Evolutionary conservation across 2,113 vertebrate genomes (phyloP), one percentile per base, ranked within the genome.

Genomic region (Corydoras maculifer): DNA sequence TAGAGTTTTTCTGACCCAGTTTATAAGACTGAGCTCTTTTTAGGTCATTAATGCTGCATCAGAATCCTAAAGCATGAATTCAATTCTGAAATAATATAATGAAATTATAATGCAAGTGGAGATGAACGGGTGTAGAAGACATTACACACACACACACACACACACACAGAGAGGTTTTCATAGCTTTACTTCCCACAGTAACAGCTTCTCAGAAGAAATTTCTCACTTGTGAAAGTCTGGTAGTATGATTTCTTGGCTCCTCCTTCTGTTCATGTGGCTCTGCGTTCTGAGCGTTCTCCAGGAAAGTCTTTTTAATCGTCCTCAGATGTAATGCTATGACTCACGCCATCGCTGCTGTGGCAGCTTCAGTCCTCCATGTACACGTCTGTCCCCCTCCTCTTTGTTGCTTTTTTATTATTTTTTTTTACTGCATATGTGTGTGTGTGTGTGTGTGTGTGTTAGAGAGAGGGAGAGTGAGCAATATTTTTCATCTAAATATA

Each of bases 301-400:
- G 75, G 72, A 75, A 68, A 54, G 43, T 75, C 12, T 63, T 74
- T 75, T 68, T 69, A 80, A 83, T 81, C 69, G 4, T 43, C 65
- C 54, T 84, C 73, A 76, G 78, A 70, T 87, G 74, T 75, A 77
- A 81, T 70, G 73, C 78, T 68, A 73, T 66, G 69, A 4, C 59
- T 81, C 75, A 84, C 78, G 77, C 83, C 57, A 73, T 64, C 31
- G 62, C 43, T 63, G 48, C 48, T 54, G 62, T 75, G 49, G 66
- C 64, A 55, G 14, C n/a, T 65, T 71, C 53, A 55, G 15, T 76
- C n/a, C 49, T 31, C 48, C 43, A 10, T 63, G n/a, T 53, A 8
- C 35, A 51, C 11, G 2, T 35, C 6, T 61, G 66, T 55, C 7
- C 11, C 8, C 18, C 18, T 25, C 18, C 18, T 25, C 18, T 25